Base-by-base conservation (phyloP, 1,140 invertebrate species). In the Hestina assimilis region DNA sequence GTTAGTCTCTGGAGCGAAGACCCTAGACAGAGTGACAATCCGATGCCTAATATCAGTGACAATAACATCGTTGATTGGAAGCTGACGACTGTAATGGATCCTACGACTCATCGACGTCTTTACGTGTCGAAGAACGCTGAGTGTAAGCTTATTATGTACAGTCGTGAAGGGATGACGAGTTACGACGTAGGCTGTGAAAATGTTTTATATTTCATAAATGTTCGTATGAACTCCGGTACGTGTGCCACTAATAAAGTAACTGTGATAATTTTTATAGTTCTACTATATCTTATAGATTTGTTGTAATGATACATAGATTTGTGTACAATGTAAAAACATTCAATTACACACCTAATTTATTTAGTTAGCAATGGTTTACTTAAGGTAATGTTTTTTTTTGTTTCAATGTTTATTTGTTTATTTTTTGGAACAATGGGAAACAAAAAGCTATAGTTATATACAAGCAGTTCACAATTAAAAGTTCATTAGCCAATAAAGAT, bases 111-210 rank as follows among this genome's bases (percentile, higher is more conserved):
- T 46, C 75, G 69, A 59, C 62, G 83, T 6, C 20, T 86, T 8
- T 87, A 87, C 31, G 74, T 87, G 1, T 66, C 66, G 7, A 68
- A 72, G 24, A 66, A 76, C 12, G 84, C 84, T 0, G 63, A 69
- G 14, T 87, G 84, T 33, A 72, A 67, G 43, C 53, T 87, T 0
- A 68, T 87, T 3, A 84, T 87, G 83, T 83, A 82, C 55, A 87
- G 65, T 21, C 70, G 82, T 15, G 81, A 86, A 40, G 84, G 63
- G 11, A 77, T 75, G 70, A 74, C 79, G 0, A 86, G 81, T 54
- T 87, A 87, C 45, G 65, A 72, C 51, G 67, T 81, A 26, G 57
- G 80, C 15, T 87, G 84, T 67, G 74, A 75, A 51, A 73, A 66
- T 52, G 61, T 86, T 46, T 65, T 87, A 11, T 83, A 75, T 38